Conservation (phyloP, 2,888 invertebrate species). For the Chrysolina oricalcia region DNA sequence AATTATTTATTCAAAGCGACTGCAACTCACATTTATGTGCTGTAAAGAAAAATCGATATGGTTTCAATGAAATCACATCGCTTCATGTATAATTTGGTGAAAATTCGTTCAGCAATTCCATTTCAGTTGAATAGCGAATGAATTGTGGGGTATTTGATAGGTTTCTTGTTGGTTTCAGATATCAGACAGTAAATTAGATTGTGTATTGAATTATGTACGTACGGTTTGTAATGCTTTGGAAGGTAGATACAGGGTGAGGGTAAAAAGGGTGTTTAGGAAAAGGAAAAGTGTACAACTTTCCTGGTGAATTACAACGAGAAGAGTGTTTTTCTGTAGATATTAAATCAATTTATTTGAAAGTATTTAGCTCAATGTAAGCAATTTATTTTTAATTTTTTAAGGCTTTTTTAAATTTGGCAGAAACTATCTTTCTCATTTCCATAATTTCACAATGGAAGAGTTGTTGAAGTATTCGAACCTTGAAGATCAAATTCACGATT, state of each 20-base stretch:
- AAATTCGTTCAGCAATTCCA: constrained; percentile 19
- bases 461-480: no score
- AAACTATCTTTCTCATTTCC: no score
- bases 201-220: constrained; percentile 6
- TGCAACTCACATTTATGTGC: constrained; percentile 10
- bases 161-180: not conserved
- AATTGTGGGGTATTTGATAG: constrained; percentile 11
- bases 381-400: no score
- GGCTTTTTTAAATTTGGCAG: no score
- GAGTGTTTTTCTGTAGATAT: no score
- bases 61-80: constrained; percentile 13
- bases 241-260: not conserved
- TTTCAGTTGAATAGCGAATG: constrained; percentile 15
- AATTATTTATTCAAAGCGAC: constrained; percentile 3
- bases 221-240: not conserved
- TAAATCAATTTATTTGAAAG: no score
- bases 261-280: no score
- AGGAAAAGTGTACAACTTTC: no score
- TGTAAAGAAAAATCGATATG: not conserved
- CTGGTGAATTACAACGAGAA: no score
- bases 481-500: no score
- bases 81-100: constrained; percentile 17
- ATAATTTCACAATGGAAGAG: no score
- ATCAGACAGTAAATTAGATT: constrained; percentile 1
- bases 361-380: no score